Evolutionary conservation across 2,797 vertebrate species (phyloP), one percentile per base, ranked within the genome.

Genomic region (Valencia hispanica): DNA sequence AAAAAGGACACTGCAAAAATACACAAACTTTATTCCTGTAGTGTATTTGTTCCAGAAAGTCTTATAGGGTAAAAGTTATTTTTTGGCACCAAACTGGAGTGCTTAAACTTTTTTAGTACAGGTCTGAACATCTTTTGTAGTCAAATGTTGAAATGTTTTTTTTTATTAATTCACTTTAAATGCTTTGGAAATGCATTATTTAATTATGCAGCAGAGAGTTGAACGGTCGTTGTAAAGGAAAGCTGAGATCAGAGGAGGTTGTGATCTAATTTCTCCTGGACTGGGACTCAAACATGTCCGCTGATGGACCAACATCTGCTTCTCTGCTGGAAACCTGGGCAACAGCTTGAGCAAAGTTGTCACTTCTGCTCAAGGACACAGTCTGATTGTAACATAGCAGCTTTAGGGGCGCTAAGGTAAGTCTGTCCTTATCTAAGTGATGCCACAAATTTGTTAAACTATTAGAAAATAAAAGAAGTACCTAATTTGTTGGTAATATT

Each of bases 231-330:
- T 65, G 50, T 68, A 72, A 78, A 80, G 79, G 30, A 76, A 77
- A 81, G 43, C 41, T 66, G 50, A 79, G 45, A 55, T 81, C 41
- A 51, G 27, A 20, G 47, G 53, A 66, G 27, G 65, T 53, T 0
- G 27, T 30, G 39, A 73, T 74, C 72, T 75, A 30, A 79, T 83
- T 82, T 78, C 65, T 34, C 72, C 68, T 70, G 55, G 68, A 78
- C 41, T 2, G 7, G 59, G 77, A 74, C 68, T 34, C 41, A 75
- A 50, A 72, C 66, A 53, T 45, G 79, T 43, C 41, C 70, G 63
- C n/a, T 72, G 82, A 86, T 65, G n/a, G 72, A 81, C 73, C 3
- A 2, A 4, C 75, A 57, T 84, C 72, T 79, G 74, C 84, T 70
- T 59, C 66, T 61, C 20, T 7, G 27, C 65, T 71, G 72, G 70